Percentiles rank a stretch among this genome's conserved stretches.
Conservation (phyloP, 2,113 vertebrate genomes). For the Xiphophorus couchianus region DNA sequence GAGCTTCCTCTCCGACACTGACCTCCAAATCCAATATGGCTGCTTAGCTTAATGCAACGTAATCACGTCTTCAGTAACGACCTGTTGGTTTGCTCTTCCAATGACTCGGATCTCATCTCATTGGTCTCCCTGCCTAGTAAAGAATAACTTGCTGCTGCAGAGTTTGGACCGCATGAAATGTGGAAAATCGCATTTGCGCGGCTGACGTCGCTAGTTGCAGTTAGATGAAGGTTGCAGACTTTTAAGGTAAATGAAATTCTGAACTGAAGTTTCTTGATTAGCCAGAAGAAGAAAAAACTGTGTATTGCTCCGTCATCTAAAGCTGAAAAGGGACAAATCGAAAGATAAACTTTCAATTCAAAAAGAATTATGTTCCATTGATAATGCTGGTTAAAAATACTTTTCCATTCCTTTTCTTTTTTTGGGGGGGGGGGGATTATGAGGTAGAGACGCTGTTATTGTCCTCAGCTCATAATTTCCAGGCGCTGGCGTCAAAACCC, state of each 20-base stretch:
- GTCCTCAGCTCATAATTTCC: conserved; percentile 66
- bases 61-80: background rate
- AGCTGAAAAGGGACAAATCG: background rate
- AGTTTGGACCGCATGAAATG: too few species aligned
- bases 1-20: background rate
- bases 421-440: background rate
- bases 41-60: background rate
- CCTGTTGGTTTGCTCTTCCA: background rate
- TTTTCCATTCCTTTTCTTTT: conserved; percentile 11
- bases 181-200: too few species aligned
- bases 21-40: background rate
- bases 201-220: too few species aligned
- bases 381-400: background rate
- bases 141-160: background rate
- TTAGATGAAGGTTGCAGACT: too few species aligned
- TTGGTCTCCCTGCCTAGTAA: background rate
- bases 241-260: too few species aligned
- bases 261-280: too few species aligned
- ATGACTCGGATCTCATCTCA: background rate
- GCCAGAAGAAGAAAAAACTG: too few species aligned
- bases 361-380: background rate
- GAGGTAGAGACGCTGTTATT: conserved; percentile 42
- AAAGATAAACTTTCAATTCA: background rate
- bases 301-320: background rate
- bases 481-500: conserved; percentile 52